Base-by-base conservation (phyloP, 2,888 invertebrate species). In the Leucozona laternaria region DNA sequence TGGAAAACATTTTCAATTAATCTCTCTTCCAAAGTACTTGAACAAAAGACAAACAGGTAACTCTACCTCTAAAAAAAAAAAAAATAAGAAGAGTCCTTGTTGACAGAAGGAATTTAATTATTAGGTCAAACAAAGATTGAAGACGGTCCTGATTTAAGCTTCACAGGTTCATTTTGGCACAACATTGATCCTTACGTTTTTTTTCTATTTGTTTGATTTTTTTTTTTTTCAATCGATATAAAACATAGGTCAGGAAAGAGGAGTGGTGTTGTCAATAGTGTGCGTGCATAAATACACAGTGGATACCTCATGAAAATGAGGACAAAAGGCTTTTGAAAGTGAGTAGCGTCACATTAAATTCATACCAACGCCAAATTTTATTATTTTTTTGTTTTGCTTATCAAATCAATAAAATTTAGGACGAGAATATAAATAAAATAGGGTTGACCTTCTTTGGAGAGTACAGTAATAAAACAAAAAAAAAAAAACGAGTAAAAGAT, bases 1-100 rank as follows among this genome's bases (percentile, higher is more conserved):
- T 68, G 34, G 50, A 48, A 50, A 68, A 50, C 40, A 58, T 50
- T 77, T 77, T 77, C 68, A 58, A 77, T 68, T 77, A 77, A 77
- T 77, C 58, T 34, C 25, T 34, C 17, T 34, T 31, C 25, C 45
- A 64, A 45, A 76, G 20, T 28, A 34, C 25, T 48, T 40, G 20
- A 64, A 75, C 31, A 15, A 11, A 17, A 28, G 25, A 28, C n/a
- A 43, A 43, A 62, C 10, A 62, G n/a, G 22, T 62, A 62, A 25
- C 25, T 62, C 1, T 17, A 20, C 15, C 60, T 15, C 20, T 57
- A 7, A 11, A 55, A 43, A 6, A 55, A 55, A 10, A 17, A 57
- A 11, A 22, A 37, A 60, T 17, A 34, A 66, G 5, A 50, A 45
- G n/a, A 25, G 25, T 57, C 43, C 10, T 31, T 75, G 25, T 31